Conservation (phyloP, 2,797 vertebrate species). For the Anniella stebbinsi region DNA sequence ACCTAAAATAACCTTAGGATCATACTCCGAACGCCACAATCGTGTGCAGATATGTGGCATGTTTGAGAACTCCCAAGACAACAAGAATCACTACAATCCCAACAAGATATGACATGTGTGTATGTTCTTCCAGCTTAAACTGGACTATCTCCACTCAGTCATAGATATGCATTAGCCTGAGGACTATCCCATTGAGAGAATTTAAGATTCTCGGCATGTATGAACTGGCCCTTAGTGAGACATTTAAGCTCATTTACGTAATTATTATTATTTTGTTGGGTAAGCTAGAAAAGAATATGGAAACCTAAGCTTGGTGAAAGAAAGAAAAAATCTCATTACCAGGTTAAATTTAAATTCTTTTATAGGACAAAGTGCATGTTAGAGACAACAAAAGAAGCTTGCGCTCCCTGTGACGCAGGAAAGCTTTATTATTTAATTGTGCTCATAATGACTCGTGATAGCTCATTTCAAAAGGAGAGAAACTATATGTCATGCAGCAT, state of each 20-base stretch:
- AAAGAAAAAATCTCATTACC: slow-evolving; percentile 54
- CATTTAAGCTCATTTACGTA: slow-evolving; percentile 56
- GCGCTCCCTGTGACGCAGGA: slow-evolving; percentile 63
- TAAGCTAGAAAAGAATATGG: slow-evolving; percentile 57
- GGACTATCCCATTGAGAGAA: not conserved
- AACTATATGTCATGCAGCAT: slow-evolving; percentile 61
- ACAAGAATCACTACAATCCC: not conserved
- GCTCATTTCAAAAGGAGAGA: slow-evolving; percentile 70
- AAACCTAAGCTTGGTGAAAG: slow-evolving; percentile 50
- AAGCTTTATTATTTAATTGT: slow-evolving; percentile 55
- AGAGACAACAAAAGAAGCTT: slow-evolving; percentile 69
- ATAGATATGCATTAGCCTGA: not conserved
- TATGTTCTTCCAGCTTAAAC: too few relatives aligned
- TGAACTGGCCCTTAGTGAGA: slow-evolving; percentile 40
- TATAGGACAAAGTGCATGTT: slow-evolving; percentile 54
- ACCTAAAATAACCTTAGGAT: not conserved
- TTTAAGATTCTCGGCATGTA: not conserved
- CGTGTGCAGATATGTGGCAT: not conserved
- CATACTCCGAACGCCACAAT: not conserved
- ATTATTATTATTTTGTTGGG: slow-evolving; percentile 59
- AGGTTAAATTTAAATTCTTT: slow-evolving; percentile 66
- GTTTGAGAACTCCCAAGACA: not conserved
- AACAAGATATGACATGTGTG: not conserved
- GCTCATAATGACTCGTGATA: slow-evolving; percentile 76
- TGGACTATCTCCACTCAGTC: not conserved